These are phyloP conservation scores for Diarsia brunnea DNA, from an alignment of 2,888 invertebrate species.

Conservation along the genomic window DNA sequence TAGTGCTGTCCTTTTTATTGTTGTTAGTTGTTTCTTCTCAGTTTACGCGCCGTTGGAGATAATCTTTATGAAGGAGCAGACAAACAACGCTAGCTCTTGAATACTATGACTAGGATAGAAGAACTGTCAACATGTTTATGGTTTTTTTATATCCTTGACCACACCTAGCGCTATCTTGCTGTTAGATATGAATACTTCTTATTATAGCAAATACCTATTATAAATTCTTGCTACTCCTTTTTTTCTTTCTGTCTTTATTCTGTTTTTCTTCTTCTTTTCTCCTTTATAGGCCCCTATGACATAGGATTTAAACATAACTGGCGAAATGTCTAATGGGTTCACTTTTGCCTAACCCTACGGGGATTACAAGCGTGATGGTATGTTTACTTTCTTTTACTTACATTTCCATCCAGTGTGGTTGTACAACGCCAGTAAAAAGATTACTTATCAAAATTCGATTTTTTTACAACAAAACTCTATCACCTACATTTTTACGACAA, in stretches of 20 bases:
- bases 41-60: slow-evolving; percentile 21
- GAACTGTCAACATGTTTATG: neutral
- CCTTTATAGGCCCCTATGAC: too few relatives aligned
- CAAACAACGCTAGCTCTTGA: slow-evolving; percentile 1
- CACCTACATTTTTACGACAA: slow-evolving; percentile 44
- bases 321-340: too few relatives aligned
- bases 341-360: too few relatives aligned
- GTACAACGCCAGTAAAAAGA: slow-evolving; percentile 15
- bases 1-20: slow-evolving; percentile 47
- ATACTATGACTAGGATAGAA: neutral
- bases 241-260: too few relatives aligned
- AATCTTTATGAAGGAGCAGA: slow-evolving; percentile 28
- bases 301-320: too few relatives aligned
- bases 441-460: slow-evolving; percentile 22
- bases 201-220: neutral
- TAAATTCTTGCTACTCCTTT: neutral
- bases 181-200: neutral
- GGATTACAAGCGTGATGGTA: too few relatives aligned
- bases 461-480: slow-evolving; percentile 28
- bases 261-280: too few relatives aligned
- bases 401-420: neutral
- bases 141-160: neutral
- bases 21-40: slow-evolving; percentile 36
- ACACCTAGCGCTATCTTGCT: neutral
- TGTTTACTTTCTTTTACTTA: neutral